Conservation (phyloP, 2,888 invertebrate species). For the Aspidiotus destructor region DNA sequence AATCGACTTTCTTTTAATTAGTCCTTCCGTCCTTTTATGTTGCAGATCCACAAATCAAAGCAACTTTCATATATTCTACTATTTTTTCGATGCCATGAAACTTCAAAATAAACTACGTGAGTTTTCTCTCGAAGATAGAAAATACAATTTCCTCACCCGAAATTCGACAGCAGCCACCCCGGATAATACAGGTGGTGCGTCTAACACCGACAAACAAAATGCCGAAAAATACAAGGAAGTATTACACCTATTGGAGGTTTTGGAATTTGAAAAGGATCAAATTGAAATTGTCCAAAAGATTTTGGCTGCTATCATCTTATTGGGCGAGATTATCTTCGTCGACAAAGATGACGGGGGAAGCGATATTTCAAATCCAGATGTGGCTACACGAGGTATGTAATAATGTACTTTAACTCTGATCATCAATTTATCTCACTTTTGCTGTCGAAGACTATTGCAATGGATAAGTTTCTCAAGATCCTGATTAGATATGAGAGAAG, state of each 20-base stretch:
- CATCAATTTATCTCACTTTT: conserved; percentile 7
- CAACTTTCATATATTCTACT: conserved; percentile 83
- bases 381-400: conserved; percentile 50
- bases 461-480: neutral
- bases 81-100: conserved; percentile 75
- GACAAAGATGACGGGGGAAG: conserved; percentile 52
- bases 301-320: conserved; percentile 62
- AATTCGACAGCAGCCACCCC: conserved; percentile 43
- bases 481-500: no score
- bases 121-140: conserved; percentile 57
- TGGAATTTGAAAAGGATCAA: conserved; percentile 65
- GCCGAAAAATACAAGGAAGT: conserved; percentile 55
- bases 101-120: conserved; percentile 55
- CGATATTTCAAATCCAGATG: conserved; percentile 62
- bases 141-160: conserved; percentile 60
- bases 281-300: conserved; percentile 59
- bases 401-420: neutral
- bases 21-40: conserved; percentile 2
- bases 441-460: neutral
- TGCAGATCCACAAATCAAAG: conserved; percentile 46
- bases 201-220: conserved; percentile 58
- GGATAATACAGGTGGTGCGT: conserved; percentile 42
- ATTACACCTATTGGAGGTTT: conserved; percentile 49
- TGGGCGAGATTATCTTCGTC: conserved; percentile 67
- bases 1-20: neutral